Percentiles rank a stretch among this genome's conserved stretches.
Evolutionary conservation across 92 coral and sea anemone species (phyloP).

Genomic region (Umimayanthus chanpuru): DNA sequence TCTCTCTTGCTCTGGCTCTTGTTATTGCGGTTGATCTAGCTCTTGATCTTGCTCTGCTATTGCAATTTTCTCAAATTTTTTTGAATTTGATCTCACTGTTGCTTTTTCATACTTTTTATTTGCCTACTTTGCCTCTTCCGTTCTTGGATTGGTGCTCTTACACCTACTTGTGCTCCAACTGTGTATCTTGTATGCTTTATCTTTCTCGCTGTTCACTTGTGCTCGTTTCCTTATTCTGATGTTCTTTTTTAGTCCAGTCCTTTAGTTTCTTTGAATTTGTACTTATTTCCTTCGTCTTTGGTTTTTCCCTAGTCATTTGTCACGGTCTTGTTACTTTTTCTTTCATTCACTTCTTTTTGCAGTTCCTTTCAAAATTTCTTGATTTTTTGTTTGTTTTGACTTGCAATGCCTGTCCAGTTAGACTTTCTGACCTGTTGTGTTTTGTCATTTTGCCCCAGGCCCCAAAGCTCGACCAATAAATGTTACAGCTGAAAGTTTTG

Average conservation of each 20-base stretch:
- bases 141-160: too few relatives aligned
- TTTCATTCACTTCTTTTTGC: background rate
- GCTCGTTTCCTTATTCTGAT: too few relatives aligned
- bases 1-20: too few relatives aligned
- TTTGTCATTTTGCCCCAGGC: constrained; percentile 36
- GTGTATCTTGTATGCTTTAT: too few relatives aligned
- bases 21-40: too few relatives aligned
- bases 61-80: background rate
- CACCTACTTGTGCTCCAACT: too few relatives aligned
- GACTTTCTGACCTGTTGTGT: background rate
- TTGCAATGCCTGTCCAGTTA: background rate
- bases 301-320: background rate
- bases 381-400: background rate
- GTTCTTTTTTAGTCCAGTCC: too few relatives aligned
- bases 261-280: too few relatives aligned
- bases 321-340: background rate
- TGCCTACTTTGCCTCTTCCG: too few relatives aligned
- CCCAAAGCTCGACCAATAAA: constrained; percentile 65
- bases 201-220: too few relatives aligned
- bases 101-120: background rate
- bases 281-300: background rate
- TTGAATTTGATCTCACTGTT: background rate
- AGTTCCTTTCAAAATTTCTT: background rate
- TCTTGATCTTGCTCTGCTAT: too few relatives aligned
- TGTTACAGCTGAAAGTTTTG: constrained; percentile 61